Evolutionary conservation across 1,140 invertebrate species (phyloP), one percentile per base, ranked within the genome.

Genomic region (Platyscapa corneri): DNA sequence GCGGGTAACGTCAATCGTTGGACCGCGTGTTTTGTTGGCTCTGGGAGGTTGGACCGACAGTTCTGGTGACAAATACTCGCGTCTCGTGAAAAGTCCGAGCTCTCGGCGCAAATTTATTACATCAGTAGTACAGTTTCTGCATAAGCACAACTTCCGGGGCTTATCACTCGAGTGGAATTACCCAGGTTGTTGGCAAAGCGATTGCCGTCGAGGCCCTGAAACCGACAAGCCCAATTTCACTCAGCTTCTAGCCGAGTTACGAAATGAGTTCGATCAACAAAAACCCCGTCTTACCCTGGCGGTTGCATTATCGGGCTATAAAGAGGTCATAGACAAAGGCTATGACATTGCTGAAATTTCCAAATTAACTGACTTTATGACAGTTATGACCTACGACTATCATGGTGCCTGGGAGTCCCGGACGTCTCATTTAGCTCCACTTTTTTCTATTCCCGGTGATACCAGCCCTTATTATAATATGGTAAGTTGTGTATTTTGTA

Each of bases 31-130:
- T 0, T 87, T 98, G 3, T 90, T 99, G 30, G 96, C 96, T 6
- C 90, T 98, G 60, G 97, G 97, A n/a, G 97, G 97, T 0, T 98
- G 97, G 97, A 97, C 97, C 0, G 97, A 98, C 89, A 98, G 97
- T 10, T 94, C 95, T 5, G 97, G 96, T 0, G 96, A 96, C 88
- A 98, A 98, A 90, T 98, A 97, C 90, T 97, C 96, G 0, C 94
- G 95, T 75, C 90, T 97, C 27, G 96, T 97, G 0, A 95, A 95
- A 53, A 95, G 95, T 82, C 92, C 94, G 6, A 92, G 93, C 8
- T 92, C 94, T 20, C 94, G 96, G n/a, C 93, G 95, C 70, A 95
- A 95, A 83, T 98, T 97, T 87, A 95, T 96, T 3, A 92, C 95
- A 0, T 95, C 95, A 49, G 93, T 95, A 1, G 93, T 96, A 0